Conservation (phyloP, 2,888 invertebrate species). For the Drosophila limbata region DNA sequence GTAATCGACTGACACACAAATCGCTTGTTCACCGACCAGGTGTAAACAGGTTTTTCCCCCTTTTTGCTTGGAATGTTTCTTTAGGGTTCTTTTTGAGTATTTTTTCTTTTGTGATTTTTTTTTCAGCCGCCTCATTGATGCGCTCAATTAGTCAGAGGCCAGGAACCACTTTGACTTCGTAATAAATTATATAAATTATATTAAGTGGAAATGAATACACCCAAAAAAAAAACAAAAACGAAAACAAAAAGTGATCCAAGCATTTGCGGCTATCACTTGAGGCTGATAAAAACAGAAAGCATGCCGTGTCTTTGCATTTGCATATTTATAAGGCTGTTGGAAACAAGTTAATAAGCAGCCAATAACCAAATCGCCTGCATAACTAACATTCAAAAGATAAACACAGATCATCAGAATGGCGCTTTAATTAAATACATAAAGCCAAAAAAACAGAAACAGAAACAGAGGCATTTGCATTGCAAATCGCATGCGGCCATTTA, state of each 20-base stretch:
- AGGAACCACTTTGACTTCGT: conserved; percentile 63
- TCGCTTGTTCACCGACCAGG: conserved; percentile 60
- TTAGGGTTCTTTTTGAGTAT: conserved; percentile 25
- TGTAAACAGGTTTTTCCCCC: conserved; percentile 73
- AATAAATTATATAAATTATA: conserved; percentile 70
- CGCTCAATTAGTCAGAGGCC: conserved; percentile 75
- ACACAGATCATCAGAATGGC: conserved; percentile 58
- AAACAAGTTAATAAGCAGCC: conserved; percentile 78
- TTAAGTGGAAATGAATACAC: conserved; percentile 61
- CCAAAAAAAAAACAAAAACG: neutral
- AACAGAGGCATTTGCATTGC: conserved; percentile 65
- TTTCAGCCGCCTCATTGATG: conserved; percentile 40
- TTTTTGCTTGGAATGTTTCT: conserved; percentile 18
- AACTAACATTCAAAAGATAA: conserved; percentile 58
- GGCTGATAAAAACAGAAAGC: conserved; percentile 45
- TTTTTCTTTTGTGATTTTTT: conserved; percentile 2
- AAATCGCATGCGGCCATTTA: conserved; percentile 56
- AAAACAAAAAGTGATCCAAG: conserved; percentile 12
- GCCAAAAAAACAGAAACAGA: neutral
- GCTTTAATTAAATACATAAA: conserved; percentile 76
- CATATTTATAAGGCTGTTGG: conserved; percentile 68
- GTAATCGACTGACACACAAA: conserved; percentile 78
- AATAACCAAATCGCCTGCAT: conserved; percentile 57
- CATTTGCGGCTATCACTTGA: conserved; percentile 34
- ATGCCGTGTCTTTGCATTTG: conserved; percentile 41